These are phyloP conservation scores for Oceanodroma tethys DNA, from an alignment of 2,113 vertebrate species.

Conservation along the genomic window DNA sequence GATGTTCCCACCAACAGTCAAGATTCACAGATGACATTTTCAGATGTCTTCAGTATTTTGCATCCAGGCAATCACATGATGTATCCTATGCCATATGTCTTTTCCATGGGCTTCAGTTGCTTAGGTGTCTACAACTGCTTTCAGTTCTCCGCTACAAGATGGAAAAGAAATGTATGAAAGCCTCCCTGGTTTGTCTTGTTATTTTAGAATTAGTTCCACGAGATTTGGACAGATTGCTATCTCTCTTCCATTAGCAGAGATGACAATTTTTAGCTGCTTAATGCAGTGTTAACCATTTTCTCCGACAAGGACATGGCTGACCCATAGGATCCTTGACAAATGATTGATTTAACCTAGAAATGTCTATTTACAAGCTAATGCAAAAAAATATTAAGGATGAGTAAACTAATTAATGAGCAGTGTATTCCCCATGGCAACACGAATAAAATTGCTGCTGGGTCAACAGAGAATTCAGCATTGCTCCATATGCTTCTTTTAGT, in stretches of 20 bases:
- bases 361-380: slow-evolving; percentile 22
- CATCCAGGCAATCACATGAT: not conserved
- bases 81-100: slow-evolving; percentile 20
- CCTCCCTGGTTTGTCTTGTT: not conserved
- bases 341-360: slow-evolving; percentile 34
- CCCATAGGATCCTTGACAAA: slow-evolving; percentile 27
- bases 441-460: not conserved
- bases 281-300: slow-evolving; percentile 8
- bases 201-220: slow-evolving; percentile 17
- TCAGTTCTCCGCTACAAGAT: not conserved
- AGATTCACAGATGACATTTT: slow-evolving; percentile 59
- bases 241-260: slow-evolving; percentile 9
- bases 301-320: not conserved
- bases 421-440: not conserved
- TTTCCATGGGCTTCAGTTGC: not conserved
- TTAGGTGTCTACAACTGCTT: not conserved
- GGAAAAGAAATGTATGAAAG: not conserved
- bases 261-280: slow-evolving; percentile 41
- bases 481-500: not conserved
- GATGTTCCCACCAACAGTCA: slow-evolving; percentile 48
- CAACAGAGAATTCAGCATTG: not conserved
- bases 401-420: slow-evolving; percentile 33
- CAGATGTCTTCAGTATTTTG: slow-evolving; percentile 39
- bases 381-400: not conserved
- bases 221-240: not conserved